Conservation (phyloP, 2,888 invertebrate species). For the Dysmachus trigonus region DNA sequence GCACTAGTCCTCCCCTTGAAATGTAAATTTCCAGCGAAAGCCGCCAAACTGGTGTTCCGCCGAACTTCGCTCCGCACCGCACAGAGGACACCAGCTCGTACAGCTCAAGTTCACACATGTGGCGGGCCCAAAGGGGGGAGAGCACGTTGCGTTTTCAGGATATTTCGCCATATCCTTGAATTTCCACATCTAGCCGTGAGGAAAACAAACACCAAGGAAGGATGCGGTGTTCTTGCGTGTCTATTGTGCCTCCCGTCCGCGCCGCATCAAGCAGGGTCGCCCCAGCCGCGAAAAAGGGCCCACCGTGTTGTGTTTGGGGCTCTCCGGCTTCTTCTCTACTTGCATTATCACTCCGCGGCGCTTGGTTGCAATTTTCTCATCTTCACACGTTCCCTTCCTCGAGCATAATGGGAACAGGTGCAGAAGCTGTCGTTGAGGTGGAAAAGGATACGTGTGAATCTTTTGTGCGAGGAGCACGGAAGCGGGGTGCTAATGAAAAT, state of each 20-base stretch:
- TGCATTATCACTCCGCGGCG: conserved; percentile 9
- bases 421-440: conserved; percentile 25
- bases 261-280: not conserved
- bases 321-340: not conserved
- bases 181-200: conserved; percentile 10
- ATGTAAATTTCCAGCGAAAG: conserved; percentile 14
- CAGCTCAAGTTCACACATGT: not conserved
- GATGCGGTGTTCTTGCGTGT: not conserved
- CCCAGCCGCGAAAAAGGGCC: not conserved
- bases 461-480: conserved; percentile 1
- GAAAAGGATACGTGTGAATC: conserved; percentile 41
- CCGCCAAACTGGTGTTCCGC: not conserved
- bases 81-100: not conserved
- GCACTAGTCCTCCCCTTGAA: conserved; percentile 16
- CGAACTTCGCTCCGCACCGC: not conserved
- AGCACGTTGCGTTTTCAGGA: not conserved
- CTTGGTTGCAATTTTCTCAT: conserved; percentile 38
- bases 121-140: not conserved
- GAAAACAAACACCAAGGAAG: not conserved
- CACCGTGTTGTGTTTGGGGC: not conserved
- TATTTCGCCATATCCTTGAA: conserved; percentile 24
- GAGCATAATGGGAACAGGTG: conserved; percentile 33
- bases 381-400: conserved; percentile 39
- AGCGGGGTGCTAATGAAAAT: conserved; percentile 19
- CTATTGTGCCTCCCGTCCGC: not conserved